These are phyloP conservation scores for Aphidius ervi DNA, from an alignment of 1,140 invertebrate genomes.

Conservation along the genomic window DNA sequence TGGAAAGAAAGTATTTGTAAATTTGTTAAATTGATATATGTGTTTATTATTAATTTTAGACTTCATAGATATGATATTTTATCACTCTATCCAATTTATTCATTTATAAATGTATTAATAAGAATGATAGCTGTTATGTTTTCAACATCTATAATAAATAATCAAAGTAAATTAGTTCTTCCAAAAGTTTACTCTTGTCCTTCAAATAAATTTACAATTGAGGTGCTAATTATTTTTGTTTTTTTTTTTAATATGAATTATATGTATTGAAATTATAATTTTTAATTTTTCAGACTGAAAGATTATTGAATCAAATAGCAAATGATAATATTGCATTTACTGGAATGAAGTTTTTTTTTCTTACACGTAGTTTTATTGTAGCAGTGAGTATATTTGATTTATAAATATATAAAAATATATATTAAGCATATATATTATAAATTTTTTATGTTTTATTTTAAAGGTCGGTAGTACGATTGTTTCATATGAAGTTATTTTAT, in stretches of 20 bases:
- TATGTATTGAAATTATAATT: no score
- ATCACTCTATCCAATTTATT: slow-evolving; percentile 55
- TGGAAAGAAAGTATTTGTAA: no score
- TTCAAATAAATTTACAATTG: slow-evolving; percentile 54
- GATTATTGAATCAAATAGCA: slow-evolving; percentile 58
- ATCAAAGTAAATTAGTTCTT: slow-evolving; percentile 58
- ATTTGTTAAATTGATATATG: background rate
- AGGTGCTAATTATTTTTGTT: slow-evolving; percentile 46
- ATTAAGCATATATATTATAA: background rate
- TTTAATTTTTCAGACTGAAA: slow-evolving; percentile 51
- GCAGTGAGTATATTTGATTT: slow-evolving; percentile 51
- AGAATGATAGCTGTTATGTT: slow-evolving; percentile 58
- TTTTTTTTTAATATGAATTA: background rate
- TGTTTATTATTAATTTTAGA: slow-evolving; percentile 14
- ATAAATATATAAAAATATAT: background rate
- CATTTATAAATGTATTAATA: slow-evolving; percentile 58
- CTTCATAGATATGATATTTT: slow-evolving; percentile 25
- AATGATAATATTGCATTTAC: slow-evolving; percentile 59
- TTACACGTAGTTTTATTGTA: slow-evolving; percentile 61
- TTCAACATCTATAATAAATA: slow-evolving; percentile 58
- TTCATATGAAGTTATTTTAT: slow-evolving; percentile 52
- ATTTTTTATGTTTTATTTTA: slow-evolving; percentile 5
- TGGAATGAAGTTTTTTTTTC: slow-evolving; percentile 61
- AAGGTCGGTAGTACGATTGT: slow-evolving; percentile 53
- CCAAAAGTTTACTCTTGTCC: slow-evolving; percentile 57